Conservation (phyloP, 2,888 invertebrate species). For the Allophyes oxyacanthae region DNA sequence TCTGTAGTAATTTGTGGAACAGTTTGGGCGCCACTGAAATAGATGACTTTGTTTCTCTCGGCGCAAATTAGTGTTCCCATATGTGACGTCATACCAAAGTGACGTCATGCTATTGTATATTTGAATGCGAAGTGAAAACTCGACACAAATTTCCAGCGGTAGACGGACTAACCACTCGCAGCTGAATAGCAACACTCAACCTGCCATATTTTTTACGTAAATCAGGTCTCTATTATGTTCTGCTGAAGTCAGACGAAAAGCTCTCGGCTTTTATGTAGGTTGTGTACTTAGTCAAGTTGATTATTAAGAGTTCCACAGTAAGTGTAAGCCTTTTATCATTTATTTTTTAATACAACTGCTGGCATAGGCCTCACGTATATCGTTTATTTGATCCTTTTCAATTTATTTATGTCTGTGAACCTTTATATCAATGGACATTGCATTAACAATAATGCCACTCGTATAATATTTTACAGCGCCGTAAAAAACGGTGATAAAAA, state of each 20-base stretch:
- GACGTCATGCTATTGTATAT: slow-evolving; percentile 25
- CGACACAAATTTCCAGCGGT: slow-evolving; percentile 40
- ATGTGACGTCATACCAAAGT: slow-evolving; percentile 21
- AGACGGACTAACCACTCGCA: slow-evolving; percentile 41
- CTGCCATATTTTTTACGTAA: slow-evolving; percentile 49
- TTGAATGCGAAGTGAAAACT: slow-evolving; percentile 42
- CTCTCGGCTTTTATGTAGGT: slow-evolving; percentile 33
- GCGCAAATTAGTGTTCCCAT: slow-evolving; percentile 18
- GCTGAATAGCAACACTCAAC: slow-evolving; percentile 51
- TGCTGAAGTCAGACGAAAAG: slow-evolving; percentile 20
- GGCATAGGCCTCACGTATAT: too few species aligned
- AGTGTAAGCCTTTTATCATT: slow-evolving; percentile 2
- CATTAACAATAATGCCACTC: slow-evolving; percentile 15
- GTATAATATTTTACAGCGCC: slow-evolving; percentile 28
- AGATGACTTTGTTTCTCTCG: slow-evolving; percentile 11
- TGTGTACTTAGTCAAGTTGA: slow-evolving; percentile 15
- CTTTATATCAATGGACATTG: slow-evolving; percentile 25
- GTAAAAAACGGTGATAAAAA: slow-evolving; percentile 46
- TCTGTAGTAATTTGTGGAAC: slow-evolving; percentile 32
- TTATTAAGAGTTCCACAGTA: slow-evolving; percentile 8
- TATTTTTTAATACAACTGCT: too few species aligned
- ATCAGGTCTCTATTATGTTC: slow-evolving; percentile 43
- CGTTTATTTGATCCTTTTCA: too few species aligned
- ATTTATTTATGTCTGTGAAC: not conserved
- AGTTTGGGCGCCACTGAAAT: slow-evolving; percentile 19